Base-by-base conservation (phyloP, 2,888 invertebrate species). In the Lasioglossum marginatum region DNA sequence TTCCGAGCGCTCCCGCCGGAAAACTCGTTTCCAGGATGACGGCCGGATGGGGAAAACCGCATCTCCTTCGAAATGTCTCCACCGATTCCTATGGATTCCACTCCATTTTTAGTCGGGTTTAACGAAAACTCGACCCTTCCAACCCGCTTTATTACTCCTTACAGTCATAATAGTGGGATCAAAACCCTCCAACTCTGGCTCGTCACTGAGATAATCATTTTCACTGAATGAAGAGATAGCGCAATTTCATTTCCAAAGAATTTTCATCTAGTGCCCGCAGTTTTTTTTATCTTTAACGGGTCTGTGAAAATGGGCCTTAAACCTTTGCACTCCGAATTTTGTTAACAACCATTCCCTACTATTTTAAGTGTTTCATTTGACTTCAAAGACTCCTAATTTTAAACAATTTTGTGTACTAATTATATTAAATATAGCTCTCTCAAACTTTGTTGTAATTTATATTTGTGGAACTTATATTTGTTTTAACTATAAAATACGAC, bases 21-120 rank as follows among this genome's bases (percentile, higher is more conserved):
- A 88, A 90, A 88, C 82, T 86, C 83, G 84, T 83, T 88, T 77
- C 68, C 74, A 81, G 77, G 72, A 83, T 81, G 77, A 82, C 72
- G 73, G 34, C 70, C 63, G 68, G 48, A 57, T 83, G 82, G 70
- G 75, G 80, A 71, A 87, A 87, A 85, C 88, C 81, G 82, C 85
- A 52, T 74, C 79, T 74, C 74, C 78, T 70, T 80, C 81, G 66
- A 77, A 85, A 82, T 66, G 71, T 84, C 81, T 85, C 63, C 68
- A 19, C 40, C 84, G 71, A 85, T 86, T 83, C 70, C 82, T 40
- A 60, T 63, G 83, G 76, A 80, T 85, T 81, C 82, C 79, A 48
- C 74, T 77, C 71, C 76, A 82, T 83, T 79, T 82, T 75, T 79
- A 77, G 79, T 79, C 74, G 4, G 68, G 68, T 80, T 85, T 82